Base-by-base conservation (phyloP, 2,888 invertebrate genomes). In the Penaeus monodon region DNA sequence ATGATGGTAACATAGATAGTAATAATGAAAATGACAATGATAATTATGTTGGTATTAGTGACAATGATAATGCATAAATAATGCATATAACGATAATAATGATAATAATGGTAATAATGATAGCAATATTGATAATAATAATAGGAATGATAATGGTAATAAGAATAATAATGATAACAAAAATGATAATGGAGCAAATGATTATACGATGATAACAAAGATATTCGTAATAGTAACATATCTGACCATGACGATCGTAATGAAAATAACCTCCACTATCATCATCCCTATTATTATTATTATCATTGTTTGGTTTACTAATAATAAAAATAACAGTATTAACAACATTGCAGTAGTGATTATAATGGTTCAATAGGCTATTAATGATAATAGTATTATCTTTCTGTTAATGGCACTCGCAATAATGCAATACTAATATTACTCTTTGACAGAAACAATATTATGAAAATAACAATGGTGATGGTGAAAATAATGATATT, bases 201-300 rank as follows among this genome's bases (percentile, higher is more conserved):
- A 29, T 49, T 29, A 44, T 44, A 2, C 73, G 29, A 7, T 22
- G 33, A 22, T 33, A 73, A 73, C 33, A 27, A 73, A 29, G 1
- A 73, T 73, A 73, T 24, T 73, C 27, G 29, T 73, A 73, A 73
- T 73, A 70, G n/a, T 70, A 73, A 73, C 29, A 73, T 29, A 29
- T 29, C 14, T 73, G 33, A 73, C 29, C 0, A 73, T 73, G 29
- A 73, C 14, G 24, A 27, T 73, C 27, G 24, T 73, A 73, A 73
- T 27, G 33, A 73, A 24, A 73, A 27, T 27, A 29, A 73, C 27
- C 33, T 1, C 33, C 4, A 74, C 17, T 14, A 24, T 68, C 68
- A 27, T 29, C 20, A n/a, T 68, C 68, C 14, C 68, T 24, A n/a
- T 68, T 17, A 14, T 17, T 68, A n/a, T 68, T 29, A 10, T 29